These are phyloP conservation scores for Rousettus leschenaultii DNA, from an alignment of 2,113 vertebrate species.

Conservation along the genomic window DNA sequence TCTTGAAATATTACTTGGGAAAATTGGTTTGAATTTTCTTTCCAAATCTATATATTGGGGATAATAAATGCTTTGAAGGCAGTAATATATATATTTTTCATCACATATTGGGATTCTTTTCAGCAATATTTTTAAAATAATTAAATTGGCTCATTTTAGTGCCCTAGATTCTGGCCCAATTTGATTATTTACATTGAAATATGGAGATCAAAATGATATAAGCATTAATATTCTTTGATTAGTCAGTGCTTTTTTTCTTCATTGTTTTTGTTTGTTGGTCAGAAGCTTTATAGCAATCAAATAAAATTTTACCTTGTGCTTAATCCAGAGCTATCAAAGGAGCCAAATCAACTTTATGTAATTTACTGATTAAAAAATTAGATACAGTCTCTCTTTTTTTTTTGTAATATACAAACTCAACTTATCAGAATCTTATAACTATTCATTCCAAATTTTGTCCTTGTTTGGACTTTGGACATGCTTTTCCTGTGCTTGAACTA, in stretches of 20 bases:
- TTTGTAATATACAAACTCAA: background rate
- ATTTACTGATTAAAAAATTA: background rate
- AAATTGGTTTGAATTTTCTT: constrained; percentile 23
- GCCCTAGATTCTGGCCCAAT: constrained; percentile 11
- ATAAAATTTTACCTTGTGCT: background rate
- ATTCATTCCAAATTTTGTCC: background rate
- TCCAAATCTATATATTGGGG: background rate
- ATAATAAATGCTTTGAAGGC: constrained; percentile 17
- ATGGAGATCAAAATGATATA: background rate
- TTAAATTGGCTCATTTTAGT: constrained; percentile 58
- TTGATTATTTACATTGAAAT: constrained; percentile 42
- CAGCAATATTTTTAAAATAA: constrained; percentile 50
- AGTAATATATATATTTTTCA: background rate
- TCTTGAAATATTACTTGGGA: background rate
- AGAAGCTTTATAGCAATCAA: background rate
- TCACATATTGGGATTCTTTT: constrained; percentile 4
- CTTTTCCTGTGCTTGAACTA: background rate
- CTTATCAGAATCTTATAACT: background rate
- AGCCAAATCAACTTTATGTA: background rate
- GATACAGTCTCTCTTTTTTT: background rate
- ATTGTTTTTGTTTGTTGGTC: background rate
- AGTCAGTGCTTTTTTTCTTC: background rate
- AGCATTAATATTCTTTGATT: constrained; percentile 23
- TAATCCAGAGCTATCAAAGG: background rate
- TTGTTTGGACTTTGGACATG: background rate